Base-by-base conservation (phyloP, 2,797 vertebrate genomes). In the Vespertilio murinus region DNA sequence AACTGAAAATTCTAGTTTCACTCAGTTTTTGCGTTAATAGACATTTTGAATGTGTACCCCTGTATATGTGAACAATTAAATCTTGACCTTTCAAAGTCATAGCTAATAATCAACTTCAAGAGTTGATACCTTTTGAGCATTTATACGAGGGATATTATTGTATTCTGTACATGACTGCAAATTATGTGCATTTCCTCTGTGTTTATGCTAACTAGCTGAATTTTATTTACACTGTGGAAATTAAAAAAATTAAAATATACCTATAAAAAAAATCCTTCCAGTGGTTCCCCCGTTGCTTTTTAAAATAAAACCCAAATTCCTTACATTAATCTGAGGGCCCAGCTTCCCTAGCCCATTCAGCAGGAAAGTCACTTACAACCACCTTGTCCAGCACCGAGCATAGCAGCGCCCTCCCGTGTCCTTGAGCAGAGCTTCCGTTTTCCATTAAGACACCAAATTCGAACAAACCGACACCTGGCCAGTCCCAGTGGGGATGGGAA, bases 161-260 rank as follows among this genome's bases (percentile, higher is more conserved):
- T 94, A 80, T 98, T 78, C 54, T 97, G 96, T 98, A 97, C 85
- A 88, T 97, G 95, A 95, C 97, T 98, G 96, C 98, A 98, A 98
- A 97, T 96, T 96, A 81, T 94, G 95, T 98, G 97, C 98, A 94
- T 98, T 97, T 98, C 95, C 52, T 97, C 97, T 97, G 96, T 98
- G 97, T 98, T 98, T 98, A 97, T 98, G 95, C 97, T 97, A 93
- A 92, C 96, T 95, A 94, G 97, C 91, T 95, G 95, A 96, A 73
- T 95, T 97, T 96, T 97, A 96, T 98, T 98, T 98, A 96, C 93
- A 97, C 96, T 97, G 97, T 97, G 97, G 96, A 97, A 97, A 74
- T 96, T 97, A 75, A 93, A 95, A 97, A 96, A 96, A 98, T 98
- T 98, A 98, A 98, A 98, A 96, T 77, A 87, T 95, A 87, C 95